Base-by-base conservation (phyloP, 1,140 invertebrate species). In the Formica exsecta region DNA sequence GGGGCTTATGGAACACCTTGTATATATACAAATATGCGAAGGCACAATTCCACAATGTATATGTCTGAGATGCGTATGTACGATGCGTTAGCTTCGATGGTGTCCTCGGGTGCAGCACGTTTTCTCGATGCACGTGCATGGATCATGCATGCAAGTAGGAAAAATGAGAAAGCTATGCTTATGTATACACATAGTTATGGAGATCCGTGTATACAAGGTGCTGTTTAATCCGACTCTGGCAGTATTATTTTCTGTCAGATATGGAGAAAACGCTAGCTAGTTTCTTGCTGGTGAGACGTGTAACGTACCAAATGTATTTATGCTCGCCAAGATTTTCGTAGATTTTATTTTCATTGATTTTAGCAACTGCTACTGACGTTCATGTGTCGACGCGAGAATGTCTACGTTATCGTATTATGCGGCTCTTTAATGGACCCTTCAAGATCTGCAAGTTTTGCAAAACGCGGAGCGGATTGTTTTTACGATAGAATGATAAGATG, bases 381-480 rank as follows among this genome's bases (percentile, higher is more conserved):
- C 62, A 83, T 83, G 61, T 74, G 44, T 25, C 54, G 68, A 83
- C 61, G 66, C 79, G 54, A 59, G 29, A 73, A 25, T 61, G 68
- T 62, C 22, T 70, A 71, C 57, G 79, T 73, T 74, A 83, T 83
- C 68, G 51, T 44, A 29, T 81, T 59, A 36, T 36, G 79, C 25
- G 36, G 7, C 51, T 48, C 16, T 57, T 70, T 74, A 83, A 83
- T 61, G 54, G 66, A 19, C 38, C n/a, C 38, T 19, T 13, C 38
- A 29, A 71, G 64, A 83, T 61, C 73, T 83, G 79, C 79, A 83
- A 73, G 57, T 83, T 83, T 74, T 19, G 79, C 68, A 48, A 59
- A 74, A 48, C 73, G 59, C 79, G 19, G 38, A 74, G 73, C 68
- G 48, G 48, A 62, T 74, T 74, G 79, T 83, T 83, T 83, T 81